These are phyloP conservation scores for Chrosomus eos DNA, from an alignment of 2,797 vertebrate genomes.

Conservation along the genomic window DNA sequence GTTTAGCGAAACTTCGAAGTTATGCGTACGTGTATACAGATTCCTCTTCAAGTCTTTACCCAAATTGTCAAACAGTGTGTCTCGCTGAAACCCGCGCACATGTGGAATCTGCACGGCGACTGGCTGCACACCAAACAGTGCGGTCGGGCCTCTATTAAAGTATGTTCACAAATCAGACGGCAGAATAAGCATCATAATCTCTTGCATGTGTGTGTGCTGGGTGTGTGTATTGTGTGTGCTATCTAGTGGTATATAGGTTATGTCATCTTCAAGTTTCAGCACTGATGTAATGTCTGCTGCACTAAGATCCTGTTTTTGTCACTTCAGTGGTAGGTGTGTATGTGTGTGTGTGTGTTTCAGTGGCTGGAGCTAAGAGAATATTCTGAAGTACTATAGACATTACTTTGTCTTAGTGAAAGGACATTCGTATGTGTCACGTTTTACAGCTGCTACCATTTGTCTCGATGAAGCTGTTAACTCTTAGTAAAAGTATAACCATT, in stretches of 20 bases:
- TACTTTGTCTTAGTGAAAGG: conserved; percentile 12
- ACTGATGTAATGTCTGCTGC: conserved; percentile 56
- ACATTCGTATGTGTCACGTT: conserved; percentile 11
- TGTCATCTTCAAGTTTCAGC: conserved; percentile 45
- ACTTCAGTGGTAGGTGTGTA: conserved; percentile 34
- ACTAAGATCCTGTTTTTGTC: conserved; percentile 42
- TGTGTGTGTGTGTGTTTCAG: conserved; percentile 38
- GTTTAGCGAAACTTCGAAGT: conserved; percentile 40
- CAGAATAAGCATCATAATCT: conserved; percentile 6
- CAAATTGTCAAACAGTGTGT: conserved; percentile 44
- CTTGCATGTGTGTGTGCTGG: conserved; percentile 17
- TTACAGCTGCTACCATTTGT: conserved; percentile 16
- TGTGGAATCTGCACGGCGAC: conserved; percentile 14
- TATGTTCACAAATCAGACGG: conserved; percentile 15
- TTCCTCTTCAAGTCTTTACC: conserved; percentile 15
- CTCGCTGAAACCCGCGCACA: neutral
- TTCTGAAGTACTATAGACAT: conserved; percentile 58
- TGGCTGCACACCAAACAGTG: conserved; percentile 20
- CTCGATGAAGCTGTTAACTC: neutral
- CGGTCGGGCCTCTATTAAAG: conserved; percentile 11
- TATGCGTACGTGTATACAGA: conserved; percentile 33
- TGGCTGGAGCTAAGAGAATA: conserved; percentile 27
- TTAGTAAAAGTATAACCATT: neutral
- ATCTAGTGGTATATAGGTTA: conserved; percentile 24
- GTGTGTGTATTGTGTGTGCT: conserved; percentile 33